These are phyloP conservation scores for Onthophagus sagittarius DNA, from an alignment of 2,888 invertebrate genomes.

Conservation along the genomic window DNA sequence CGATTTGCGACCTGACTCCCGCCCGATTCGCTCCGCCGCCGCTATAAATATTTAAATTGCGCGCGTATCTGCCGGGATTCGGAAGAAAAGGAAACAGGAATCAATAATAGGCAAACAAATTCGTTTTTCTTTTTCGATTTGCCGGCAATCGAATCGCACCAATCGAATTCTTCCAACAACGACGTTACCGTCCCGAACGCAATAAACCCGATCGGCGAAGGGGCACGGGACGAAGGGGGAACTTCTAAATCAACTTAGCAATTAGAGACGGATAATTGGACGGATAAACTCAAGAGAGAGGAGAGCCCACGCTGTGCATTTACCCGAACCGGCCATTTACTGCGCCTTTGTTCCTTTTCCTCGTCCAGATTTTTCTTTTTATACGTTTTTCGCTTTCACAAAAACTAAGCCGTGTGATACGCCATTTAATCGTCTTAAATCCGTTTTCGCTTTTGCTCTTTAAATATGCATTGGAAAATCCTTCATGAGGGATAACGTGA, in stretches of 20 bases:
- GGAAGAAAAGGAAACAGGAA: not conserved
- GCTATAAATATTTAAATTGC: not conserved
- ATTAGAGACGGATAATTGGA: slow-evolving; percentile 45
- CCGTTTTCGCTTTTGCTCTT: not conserved
- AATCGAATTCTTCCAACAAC: not conserved
- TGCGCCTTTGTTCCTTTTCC: not conserved
- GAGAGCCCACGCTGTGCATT: not conserved
- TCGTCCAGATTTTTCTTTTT: not conserved
- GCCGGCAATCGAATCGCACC: not conserved
- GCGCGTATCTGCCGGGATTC: not conserved
- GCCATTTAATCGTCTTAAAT: not conserved
- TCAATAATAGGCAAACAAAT: not conserved
- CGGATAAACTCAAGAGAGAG: slow-evolving; percentile 39
- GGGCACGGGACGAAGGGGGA: slow-evolving; percentile 23
- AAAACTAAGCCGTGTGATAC: no score
- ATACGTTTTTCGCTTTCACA: not conserved
- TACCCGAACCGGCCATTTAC: not conserved
- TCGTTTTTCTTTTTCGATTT: not conserved
- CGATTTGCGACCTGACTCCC: not conserved
- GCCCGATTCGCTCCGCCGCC: not conserved
- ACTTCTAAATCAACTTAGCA: slow-evolving; percentile 44
- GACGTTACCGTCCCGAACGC: not conserved
- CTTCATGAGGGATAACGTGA: not conserved
- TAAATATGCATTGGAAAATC: not conserved
- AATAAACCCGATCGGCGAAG: not conserved